Base-by-base conservation (phyloP, 2,797 vertebrate genomes). In the Mergus octosetaceus region DNA sequence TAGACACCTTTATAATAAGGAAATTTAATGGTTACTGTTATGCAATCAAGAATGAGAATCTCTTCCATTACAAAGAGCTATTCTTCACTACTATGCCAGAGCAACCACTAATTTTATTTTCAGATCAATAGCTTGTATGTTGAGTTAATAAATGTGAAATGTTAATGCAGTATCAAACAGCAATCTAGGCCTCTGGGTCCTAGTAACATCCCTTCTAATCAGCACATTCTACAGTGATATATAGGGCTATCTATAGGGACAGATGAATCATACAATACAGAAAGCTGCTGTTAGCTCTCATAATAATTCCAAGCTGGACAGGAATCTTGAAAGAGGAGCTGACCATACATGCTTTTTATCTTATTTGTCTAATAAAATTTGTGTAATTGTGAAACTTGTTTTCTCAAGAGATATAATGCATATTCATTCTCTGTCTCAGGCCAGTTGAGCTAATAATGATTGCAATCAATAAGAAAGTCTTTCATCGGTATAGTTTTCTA, bases 381-480 rank as follows among this genome's bases (percentile, higher is more conserved):
- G 87, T 92, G 86, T 93, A 96, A 95, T 94, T 97, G 96, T 97
- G 95, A 96, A 98, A 98, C 91, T 93, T 97, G 93, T 98, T 98
- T 98, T 97, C 97, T 97, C 93, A 97, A 97, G 95, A 96, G 91
- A 38, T 88, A 78, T 90, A 96, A 97, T 85, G 94, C 53, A 21
- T 96, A 94, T 98, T 98, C 97, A 97, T 96, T 97, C 95, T 97
- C 94, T 92, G 87, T 94, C 84, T 90, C 84, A 71, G 96, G 85
- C 79, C 17, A 93, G 91, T 94, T 98, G 96, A 97, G 94, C 96
- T 96, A 97, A 97, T 97, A 97, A 97, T 97, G 96, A 97, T 97
- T 97, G 96, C 94, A 97, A 97, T 97, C 97, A 98, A 97, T 98
- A 97, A 96, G 94, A 97, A 97, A 97, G 82, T 85, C 97, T 98